Evolutionary conservation across 2,888 invertebrate genomes (phyloP).

Genomic region (Linyphia triangularis): DNA sequence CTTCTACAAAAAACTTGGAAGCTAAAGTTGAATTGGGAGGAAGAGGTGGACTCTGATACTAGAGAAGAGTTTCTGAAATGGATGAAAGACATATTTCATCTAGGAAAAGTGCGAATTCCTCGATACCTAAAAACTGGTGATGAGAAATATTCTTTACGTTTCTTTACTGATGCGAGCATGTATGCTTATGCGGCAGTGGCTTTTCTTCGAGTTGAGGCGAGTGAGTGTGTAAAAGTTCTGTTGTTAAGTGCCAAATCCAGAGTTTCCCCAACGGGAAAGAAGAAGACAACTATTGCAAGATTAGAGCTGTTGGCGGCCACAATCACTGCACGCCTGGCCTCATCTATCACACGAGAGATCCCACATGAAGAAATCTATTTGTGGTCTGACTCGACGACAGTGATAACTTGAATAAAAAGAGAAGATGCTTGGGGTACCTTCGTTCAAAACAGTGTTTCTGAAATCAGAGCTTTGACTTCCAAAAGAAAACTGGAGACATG

Average conservation of each 20-base stretch:
- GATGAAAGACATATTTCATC: slow-evolving; percentile 5
- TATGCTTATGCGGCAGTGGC: slow-evolving; percentile 14
- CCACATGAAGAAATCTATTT: slow-evolving; percentile 13
- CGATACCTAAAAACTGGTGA: too few relatives aligned
- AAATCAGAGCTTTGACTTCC: too few relatives aligned
- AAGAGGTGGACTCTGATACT: slow-evolving; percentile 9
- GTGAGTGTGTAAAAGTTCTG: background rate
- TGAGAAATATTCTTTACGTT: slow-evolving; percentile 6
- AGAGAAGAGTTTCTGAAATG: slow-evolving; percentile 7
- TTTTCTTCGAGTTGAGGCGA: background rate
- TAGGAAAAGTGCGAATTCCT: slow-evolving; percentile 9
- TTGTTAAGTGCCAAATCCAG: slow-evolving; percentile 14
- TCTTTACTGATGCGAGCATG: background rate
- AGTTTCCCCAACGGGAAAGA: slow-evolving; percentile 4
- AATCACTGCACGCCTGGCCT: slow-evolving; percentile 20
- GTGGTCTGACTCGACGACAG: background rate
- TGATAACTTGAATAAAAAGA: slow-evolving; percentile 36
- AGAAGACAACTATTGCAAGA: background rate
- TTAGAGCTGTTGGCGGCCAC: background rate
- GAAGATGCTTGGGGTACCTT: too few relatives aligned
- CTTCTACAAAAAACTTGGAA: background rate
- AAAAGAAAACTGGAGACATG: too few relatives aligned
- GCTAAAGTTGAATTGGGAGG: background rate
- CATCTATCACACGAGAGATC: background rate
- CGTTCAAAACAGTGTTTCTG: too few relatives aligned